Evolutionary conservation across 2,888 invertebrate species (phyloP), one percentile per base, ranked within the genome.

Genomic region (Sceliomorpha sp.): DNA sequence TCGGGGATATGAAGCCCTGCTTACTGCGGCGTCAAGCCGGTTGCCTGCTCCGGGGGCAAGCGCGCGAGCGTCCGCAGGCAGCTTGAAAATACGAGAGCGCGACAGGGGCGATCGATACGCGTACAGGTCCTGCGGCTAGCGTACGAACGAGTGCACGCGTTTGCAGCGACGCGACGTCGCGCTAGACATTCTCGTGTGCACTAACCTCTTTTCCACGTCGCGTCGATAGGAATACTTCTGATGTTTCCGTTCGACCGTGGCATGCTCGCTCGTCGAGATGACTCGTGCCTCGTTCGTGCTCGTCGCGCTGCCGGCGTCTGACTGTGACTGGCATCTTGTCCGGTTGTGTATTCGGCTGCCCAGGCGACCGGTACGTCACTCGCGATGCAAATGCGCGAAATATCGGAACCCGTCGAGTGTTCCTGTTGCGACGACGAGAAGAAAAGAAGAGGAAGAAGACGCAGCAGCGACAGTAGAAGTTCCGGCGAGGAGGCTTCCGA

Each of bases 261-360:
- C n/a, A n/a, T n/a, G n/a, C n/a, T n/a, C n/a, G n/a, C n/a, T n/a
- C n/a, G n/a, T n/a, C n/a, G n/a, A n/a, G 2, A 27, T 29, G n/a
- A 10, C 15, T 48, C 26, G 26, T 40, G 7, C 9, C 14, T 4
- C 6, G 39, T 79, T 81, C 77, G 76, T 78, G 74, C 74, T 78
- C 77, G 79, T 78, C 77, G 79, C 84, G 80, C 85, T 82, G 82
- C 79, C 79, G 77, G 79, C 81, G 80, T 81, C 81, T 76, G 84
- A 85, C 85, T 85, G 85, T 79, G 68, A 62, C 79, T 76, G 78
- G 27, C 9, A 31, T 17, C 32, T 34, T 53, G 59, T 50, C 75
- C 80, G 81, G 80, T 79, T 78, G 78, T 80, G 78, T 74, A 73
- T 72, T 76, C 75, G 62, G 66, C 74, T 73, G 78, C 75, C 76